Evolutionary conservation across 2,113 vertebrate genomes (phyloP).

Genomic region (Macquaria australasica): DNA sequence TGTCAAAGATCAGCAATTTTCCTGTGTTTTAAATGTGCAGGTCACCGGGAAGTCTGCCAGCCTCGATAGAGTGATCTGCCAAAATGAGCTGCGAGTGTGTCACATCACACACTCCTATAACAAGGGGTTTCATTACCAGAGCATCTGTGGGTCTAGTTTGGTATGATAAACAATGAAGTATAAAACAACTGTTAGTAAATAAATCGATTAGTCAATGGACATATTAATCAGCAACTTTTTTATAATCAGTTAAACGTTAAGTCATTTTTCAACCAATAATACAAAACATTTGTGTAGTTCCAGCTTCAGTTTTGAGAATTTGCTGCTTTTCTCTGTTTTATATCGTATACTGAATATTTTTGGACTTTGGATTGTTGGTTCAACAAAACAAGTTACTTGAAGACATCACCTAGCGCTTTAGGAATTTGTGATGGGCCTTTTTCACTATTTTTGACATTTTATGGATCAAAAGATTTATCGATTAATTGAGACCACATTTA

Average conservation of each 20-base stretch:
- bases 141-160: background rate
- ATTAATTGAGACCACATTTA: background rate
- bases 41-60: constrained; percentile 23
- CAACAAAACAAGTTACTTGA: background rate
- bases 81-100: constrained; percentile 12
- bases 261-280: background rate
- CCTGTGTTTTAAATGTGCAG: constrained; percentile 11
- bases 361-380: too few species aligned
- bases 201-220: background rate
- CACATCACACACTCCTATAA: background rate
- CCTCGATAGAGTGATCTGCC: background rate
- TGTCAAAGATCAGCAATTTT: constrained; percentile 27
- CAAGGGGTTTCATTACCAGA: background rate
- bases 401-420: background rate
- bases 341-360: background rate
- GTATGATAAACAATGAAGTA: too few species aligned
- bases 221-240: background rate
- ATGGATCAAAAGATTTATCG: background rate
- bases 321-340: background rate
- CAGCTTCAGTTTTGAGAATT: background rate
- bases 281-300: background rate
- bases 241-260: too few species aligned
- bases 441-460: background rate
- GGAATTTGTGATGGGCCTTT: background rate
- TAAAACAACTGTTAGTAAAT: background rate